Conservation (phyloP, 2,888 invertebrate species). For the Artemia sinica region DNA sequence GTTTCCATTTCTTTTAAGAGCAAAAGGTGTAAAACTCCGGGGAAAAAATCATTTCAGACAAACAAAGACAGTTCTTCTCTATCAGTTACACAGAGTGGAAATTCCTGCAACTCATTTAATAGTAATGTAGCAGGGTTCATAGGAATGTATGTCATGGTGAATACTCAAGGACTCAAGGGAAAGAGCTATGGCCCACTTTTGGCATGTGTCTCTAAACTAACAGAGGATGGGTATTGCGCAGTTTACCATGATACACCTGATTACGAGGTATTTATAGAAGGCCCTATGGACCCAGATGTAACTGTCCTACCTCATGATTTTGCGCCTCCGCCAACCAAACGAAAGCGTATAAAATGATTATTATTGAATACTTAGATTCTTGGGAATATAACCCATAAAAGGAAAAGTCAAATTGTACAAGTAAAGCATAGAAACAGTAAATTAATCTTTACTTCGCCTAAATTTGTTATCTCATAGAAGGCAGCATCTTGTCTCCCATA, state of each 20-base stretch:
- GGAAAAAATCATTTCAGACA: not conserved
- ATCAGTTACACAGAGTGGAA: too few relatives aligned
- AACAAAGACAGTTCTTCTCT: not conserved
- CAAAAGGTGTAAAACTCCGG: not conserved
- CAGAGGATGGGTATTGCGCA: not conserved
- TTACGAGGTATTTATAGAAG: not conserved
- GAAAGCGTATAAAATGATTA: too few relatives aligned
- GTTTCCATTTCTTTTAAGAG: not conserved
- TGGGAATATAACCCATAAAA: too few relatives aligned
- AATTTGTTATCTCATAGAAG: too few relatives aligned
- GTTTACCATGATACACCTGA: constrained; percentile 5
- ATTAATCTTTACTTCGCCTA: too few relatives aligned
- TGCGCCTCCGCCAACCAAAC: not conserved
- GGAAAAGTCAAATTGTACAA: too few relatives aligned
- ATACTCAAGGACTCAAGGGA: not conserved
- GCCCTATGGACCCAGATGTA: not conserved
- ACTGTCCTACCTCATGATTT: not conserved
- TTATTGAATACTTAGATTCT: too few relatives aligned
- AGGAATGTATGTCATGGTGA: not conserved
- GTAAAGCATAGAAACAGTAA: too few relatives aligned
- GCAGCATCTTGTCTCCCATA: too few relatives aligned
- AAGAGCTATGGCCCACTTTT: not conserved
- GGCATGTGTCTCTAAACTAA: not conserved
- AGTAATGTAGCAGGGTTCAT: not conserved
- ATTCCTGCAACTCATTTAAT: too few relatives aligned